Base-by-base conservation (phyloP, 1,140 invertebrate species). In the Philotrypesis tridentata region DNA sequence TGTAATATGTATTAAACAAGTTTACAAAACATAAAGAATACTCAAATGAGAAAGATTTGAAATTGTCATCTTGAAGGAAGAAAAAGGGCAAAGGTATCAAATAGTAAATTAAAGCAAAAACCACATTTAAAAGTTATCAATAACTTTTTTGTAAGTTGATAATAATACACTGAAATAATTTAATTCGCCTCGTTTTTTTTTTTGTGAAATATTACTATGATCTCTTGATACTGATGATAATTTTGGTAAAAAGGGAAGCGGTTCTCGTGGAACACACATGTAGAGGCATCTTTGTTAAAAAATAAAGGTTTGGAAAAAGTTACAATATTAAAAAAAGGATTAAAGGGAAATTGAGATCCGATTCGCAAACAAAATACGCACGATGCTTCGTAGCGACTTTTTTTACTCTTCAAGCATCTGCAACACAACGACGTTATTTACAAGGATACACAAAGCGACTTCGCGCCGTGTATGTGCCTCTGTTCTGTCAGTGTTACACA, bases 381-480 rank as follows among this genome's bases (percentile, higher is more conserved):
- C 70, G 75, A 81, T 82, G 72, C 76, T 84, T 82, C 65, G 43
- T 82, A 82, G 81, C 83, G 80, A 84, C 75, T 83, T 86, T 80
- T 80, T 85, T 85, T 87, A 86, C 85, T 86, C 80, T 77, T 71
- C 88, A 79, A 88, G 80, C 82, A 84, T 87, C 31, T 88, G 82
- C 77, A 88, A 84, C 86, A 83, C 37, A 85, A 86, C 74, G 63
- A 85, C 75, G 68, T 80, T 88, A 87, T 88, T 87, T 89, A 87
- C 86, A 88, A 85, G 82, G 84, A 86, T 86, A 82, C 67, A 84
- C 70, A 77, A 40, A 40, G 65, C 77, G 76, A 67, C 67, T 79
- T 76, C 27, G 43, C 68, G 76, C 63, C 23, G 68, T 60, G 68
- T 82, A 78, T 67, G 63, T 84, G 74, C 76, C 75, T 84, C 79